Base-by-base conservation (phyloP, 2,797 vertebrate genomes). In the Hipposideros larvatus region DNA sequence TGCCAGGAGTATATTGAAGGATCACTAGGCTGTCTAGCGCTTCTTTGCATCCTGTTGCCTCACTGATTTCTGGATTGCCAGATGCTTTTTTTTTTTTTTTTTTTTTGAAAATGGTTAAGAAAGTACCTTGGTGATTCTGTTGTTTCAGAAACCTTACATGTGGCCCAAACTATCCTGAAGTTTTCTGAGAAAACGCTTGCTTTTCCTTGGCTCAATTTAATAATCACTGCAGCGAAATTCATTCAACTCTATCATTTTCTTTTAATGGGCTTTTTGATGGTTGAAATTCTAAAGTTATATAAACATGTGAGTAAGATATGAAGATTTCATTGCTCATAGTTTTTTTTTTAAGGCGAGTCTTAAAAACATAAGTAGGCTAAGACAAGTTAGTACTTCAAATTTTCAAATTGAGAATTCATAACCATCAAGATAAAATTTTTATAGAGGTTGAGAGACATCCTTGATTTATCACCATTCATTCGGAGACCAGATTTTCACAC, bases 71-170 rank as follows among this genome's bases (percentile, higher is more conserved):
- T 91, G 61, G 83, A 93, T 95, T 96, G 75, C 91, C 96, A 97
- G 94, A 96, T 91, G 93, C 93, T 71, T 96, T 92, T 97, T 43
- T 92, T 89, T 92, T 97, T 43, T 92, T 89, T 92, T 97, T 46
- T 92, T 91, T 96, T 94, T 92, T 84, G 26, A 57, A 90, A 92
- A 80, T 68, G 79, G 63, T 66, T 95, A 18, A 71, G 96, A 96
- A 96, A 96, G 90, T 93, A 97, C 91, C 90, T 96, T 94, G 86
- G 74, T 91, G 92, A 96, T 94, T 95, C 92, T 88, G 86, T 97
- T 97, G 96, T 97, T 93, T 97, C 75, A 79, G 86, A 96, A 97
- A 87, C 11, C 87, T 95, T 95, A 96, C 55, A 94, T 91, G 96
- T 96, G 95, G 91, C 59, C 94, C 34, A 78, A 94, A 94, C 75